Evolutionary conservation across 2,888 invertebrate genomes (phyloP).

Genomic region (Beris morrisii): DNA sequence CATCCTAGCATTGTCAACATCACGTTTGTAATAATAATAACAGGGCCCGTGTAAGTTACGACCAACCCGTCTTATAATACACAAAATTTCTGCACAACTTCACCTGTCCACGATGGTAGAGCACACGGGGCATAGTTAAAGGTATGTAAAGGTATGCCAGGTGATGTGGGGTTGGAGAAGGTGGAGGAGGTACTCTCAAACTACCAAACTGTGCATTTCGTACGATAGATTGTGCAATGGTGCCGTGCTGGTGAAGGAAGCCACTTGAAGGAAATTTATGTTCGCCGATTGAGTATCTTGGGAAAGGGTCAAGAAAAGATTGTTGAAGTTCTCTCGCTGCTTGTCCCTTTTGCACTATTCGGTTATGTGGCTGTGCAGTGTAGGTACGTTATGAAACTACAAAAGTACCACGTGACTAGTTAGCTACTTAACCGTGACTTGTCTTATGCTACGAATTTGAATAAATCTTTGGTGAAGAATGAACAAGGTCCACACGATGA

Average conservation of each 20-base stretch:
- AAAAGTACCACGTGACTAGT: constrained; percentile 32
- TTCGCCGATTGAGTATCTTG: background rate
- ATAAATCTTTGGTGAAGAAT: constrained; percentile 29
- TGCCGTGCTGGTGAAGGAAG: background rate
- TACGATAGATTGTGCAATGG: too few species aligned
- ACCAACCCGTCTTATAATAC: constrained; percentile 22
- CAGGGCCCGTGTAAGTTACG: constrained; percentile 29
- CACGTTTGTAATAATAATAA: constrained; percentile 33
- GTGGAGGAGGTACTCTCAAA: too few species aligned
- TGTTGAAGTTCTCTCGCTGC: background rate
- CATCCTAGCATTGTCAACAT: constrained; percentile 35
- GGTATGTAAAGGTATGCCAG: background rate
- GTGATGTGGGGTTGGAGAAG: background rate
- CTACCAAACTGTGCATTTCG: too few species aligned
- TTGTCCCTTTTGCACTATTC: constrained; percentile 10
- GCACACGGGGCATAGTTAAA: constrained; percentile 1
- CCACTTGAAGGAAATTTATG: background rate
- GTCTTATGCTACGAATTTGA: constrained; percentile 31
- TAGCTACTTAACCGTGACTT: constrained; percentile 35
- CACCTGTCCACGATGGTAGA: constrained; percentile 26
- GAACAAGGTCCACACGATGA: constrained; percentile 16
- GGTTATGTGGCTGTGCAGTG: background rate
- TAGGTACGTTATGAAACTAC: constrained; percentile 13
- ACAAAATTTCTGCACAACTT: constrained; percentile 29
- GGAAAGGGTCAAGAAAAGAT: constrained; percentile 6